These are phyloP conservation scores for Pteropus rufus DNA, from an alignment of 2,797 vertebrate genomes.

Conservation along the genomic window DNA sequence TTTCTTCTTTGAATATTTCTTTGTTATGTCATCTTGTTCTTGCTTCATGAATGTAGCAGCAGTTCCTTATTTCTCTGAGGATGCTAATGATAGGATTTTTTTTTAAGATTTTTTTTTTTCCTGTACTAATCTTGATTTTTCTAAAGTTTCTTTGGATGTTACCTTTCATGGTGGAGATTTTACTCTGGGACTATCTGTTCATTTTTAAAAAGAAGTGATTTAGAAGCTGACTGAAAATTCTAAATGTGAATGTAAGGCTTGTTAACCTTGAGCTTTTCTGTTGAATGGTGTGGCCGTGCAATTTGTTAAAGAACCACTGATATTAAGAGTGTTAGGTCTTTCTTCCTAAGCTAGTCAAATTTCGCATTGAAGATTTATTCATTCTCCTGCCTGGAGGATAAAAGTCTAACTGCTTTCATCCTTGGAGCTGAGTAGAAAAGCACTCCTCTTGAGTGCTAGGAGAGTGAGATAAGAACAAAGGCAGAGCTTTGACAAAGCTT, in stretches of 20 bases:
- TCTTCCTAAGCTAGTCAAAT: neutral
- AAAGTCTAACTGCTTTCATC: neutral
- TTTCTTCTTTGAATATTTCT: neutral
- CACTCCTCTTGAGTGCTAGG: neutral
- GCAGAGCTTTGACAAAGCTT: neutral
- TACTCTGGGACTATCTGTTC: neutral
- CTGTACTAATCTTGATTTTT: neutral
- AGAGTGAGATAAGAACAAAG: neutral
- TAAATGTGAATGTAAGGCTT: neutral
- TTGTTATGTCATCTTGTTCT: neutral
- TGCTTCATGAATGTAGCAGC: neutral
- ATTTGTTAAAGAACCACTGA: neutral
- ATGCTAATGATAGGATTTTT: neutral
- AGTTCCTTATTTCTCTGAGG: neutral
- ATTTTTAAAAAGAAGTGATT: neutral
- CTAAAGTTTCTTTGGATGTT: neutral
- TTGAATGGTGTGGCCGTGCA: neutral
- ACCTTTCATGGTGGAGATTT: neutral
- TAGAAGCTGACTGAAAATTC: slow-evolving; percentile 1
- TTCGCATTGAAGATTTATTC: neutral
- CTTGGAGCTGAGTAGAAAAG: neutral
- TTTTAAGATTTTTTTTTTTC: neutral
- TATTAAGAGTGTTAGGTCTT: neutral
- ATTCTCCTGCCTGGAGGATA: neutral
- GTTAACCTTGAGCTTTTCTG: neutral